Conservation (phyloP, 2,113 vertebrate genomes). For the Syngnathus floridae region DNA sequence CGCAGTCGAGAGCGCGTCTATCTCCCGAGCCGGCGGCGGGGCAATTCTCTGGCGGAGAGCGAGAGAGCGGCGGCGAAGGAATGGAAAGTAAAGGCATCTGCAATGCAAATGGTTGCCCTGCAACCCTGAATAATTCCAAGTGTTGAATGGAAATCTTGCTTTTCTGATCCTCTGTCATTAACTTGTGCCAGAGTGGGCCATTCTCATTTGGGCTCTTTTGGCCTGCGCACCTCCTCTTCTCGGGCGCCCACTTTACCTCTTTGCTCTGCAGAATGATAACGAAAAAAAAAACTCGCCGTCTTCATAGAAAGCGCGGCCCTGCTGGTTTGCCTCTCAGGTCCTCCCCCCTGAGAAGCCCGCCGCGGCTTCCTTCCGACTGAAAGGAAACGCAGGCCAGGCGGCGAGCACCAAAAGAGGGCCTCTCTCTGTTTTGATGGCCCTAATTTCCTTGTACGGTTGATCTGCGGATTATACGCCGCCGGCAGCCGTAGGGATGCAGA, state of each 20-base stretch:
- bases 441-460: slow-evolving; percentile 69
- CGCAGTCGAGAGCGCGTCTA: slow-evolving; percentile 42
- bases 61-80: slow-evolving; percentile 22
- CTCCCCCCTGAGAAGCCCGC: slow-evolving; percentile 42
- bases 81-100: slow-evolving; percentile 58
- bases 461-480: slow-evolving; percentile 62
- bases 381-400: slow-evolving; percentile 41
- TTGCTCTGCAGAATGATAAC: slow-evolving; percentile 18
- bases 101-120: slow-evolving; percentile 68
- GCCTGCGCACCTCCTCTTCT: slow-evolving; percentile 46
- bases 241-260: slow-evolving; percentile 38
- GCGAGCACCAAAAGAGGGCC: slow-evolving; percentile 24
- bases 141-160: slow-evolving; percentile 70
- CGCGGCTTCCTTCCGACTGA: slow-evolving; percentile 40
- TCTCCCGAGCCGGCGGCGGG: slow-evolving; percentile 56
- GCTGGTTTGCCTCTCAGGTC: slow-evolving; percentile 40
- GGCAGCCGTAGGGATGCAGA: slow-evolving; percentile 60
- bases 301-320: slow-evolving; percentile 46
- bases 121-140: slow-evolving; percentile 72
- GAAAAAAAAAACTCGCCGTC: slow-evolving; percentile 10
- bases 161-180: slow-evolving; percentile 69
- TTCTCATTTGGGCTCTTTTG: slow-evolving; percentile 69
- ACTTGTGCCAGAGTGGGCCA: slow-evolving; percentile 63
- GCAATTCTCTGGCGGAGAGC: slow-evolving; percentile 37
- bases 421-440: slow-evolving; percentile 59